Percentiles rank a stretch among this genome's conserved stretches.
Conservation (phyloP, 1,140 invertebrate genomes). For the Zaprionus africanus region DNA sequence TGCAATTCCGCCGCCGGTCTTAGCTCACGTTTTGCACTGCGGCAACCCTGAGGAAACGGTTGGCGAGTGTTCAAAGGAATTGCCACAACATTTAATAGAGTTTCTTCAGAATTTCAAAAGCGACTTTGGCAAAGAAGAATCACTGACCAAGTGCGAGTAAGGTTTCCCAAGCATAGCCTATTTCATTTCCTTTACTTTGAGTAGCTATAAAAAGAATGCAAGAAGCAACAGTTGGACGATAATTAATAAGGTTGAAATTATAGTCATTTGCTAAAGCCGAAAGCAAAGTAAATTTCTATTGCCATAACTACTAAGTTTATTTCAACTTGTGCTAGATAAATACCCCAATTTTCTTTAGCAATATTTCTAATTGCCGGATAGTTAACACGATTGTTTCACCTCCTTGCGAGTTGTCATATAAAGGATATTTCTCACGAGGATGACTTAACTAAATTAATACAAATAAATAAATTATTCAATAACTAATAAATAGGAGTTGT, state of each 20-base stretch:
- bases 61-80: constrained; percentile 78
- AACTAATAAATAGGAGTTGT: too few species aligned
- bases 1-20: constrained; percentile 9
- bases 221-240: neutral
- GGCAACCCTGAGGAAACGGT: constrained; percentile 75
- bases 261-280: neutral
- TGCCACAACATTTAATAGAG: constrained; percentile 77
- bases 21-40: constrained; percentile 47
- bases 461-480: too few species aligned
- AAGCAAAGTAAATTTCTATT: too few species aligned
- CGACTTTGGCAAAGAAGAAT: constrained; percentile 74
- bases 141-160: constrained; percentile 77
- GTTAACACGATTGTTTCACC: neutral
- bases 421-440: too few species aligned
- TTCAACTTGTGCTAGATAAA: neutral
- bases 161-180: constrained; percentile 5
- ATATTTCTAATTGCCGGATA: neutral
- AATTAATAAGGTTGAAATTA: neutral
- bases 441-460: too few species aligned
- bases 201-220: too few species aligned
- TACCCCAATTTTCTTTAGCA: neutral
- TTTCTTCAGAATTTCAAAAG: constrained; percentile 63
- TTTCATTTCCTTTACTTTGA: too few species aligned
- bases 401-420: too few species aligned
- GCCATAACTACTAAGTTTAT: too few species aligned